Evolutionary conservation across 2,888 invertebrate species (phyloP).

Genomic region (Limnephilus lunatus): DNA sequence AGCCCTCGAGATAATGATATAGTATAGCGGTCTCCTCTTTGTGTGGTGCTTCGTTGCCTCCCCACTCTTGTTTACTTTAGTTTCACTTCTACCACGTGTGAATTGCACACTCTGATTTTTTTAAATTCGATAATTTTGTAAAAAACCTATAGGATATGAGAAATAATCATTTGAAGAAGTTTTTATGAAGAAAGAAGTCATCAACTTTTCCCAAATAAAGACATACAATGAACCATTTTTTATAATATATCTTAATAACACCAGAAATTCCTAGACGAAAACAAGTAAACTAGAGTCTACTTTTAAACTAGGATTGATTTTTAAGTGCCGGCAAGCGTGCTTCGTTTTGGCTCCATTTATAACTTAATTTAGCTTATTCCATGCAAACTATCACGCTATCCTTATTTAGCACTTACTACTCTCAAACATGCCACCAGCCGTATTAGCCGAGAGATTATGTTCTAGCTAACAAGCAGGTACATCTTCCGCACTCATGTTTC

Average conservation of each 20-base stretch:
- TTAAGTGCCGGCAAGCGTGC: neutral
- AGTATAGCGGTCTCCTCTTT: too few species aligned
- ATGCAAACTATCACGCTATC: neutral
- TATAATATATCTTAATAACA: neutral
- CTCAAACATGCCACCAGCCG: neutral
- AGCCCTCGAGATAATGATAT: too few species aligned
- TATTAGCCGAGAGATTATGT: neutral
- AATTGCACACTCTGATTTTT: too few species aligned
- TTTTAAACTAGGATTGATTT: neutral
- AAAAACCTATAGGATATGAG: too few species aligned
- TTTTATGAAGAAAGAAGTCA: too few species aligned
- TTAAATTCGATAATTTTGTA: too few species aligned
- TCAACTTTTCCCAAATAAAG: neutral
- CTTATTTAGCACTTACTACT: neutral
- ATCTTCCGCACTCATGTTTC: neutral
- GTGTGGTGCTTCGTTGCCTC: too few species aligned
- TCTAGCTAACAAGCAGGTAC: neutral
- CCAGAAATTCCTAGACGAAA: neutral
- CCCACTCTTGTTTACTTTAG: too few species aligned
- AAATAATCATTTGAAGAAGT: too few species aligned
- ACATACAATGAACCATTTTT: neutral
- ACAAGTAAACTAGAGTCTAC: neutral
- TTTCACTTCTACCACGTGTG: too few species aligned
- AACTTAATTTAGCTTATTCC: conserved; percentile 20
- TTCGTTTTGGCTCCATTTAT: conserved; percentile 15